Evolutionary conservation across 1,140 invertebrate genomes (phyloP).

Genomic region (Diabrotica virgifera): DNA sequence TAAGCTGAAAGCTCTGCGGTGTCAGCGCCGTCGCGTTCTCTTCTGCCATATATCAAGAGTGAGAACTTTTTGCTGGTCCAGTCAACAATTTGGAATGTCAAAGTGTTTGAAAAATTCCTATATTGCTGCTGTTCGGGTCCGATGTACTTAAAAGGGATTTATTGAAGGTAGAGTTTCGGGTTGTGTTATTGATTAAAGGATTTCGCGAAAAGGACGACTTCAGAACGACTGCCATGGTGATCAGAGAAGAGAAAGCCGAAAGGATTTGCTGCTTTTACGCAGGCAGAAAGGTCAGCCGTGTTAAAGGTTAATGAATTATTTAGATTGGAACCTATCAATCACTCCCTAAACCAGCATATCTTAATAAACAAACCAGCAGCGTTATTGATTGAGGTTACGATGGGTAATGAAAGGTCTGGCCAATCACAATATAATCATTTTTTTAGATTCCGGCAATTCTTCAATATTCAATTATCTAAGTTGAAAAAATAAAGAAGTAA

Average conservation of each 20-base stretch:
- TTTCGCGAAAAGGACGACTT: neutral
- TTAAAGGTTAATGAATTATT: too few relatives aligned
- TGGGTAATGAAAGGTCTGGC: too few relatives aligned
- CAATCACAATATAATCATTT: too few relatives aligned
- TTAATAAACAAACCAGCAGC: too few relatives aligned
- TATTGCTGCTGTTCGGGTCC: constrained; percentile 15
- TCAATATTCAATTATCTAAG: too few relatives aligned
- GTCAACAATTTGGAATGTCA: constrained; percentile 20
- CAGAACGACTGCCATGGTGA: neutral
- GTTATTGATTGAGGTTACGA: too few relatives aligned
- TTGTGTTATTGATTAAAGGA: constrained; percentile 13
- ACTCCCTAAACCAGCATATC: too few relatives aligned
- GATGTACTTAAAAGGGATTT: constrained; percentile 18
- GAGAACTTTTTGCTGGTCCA: constrained; percentile 16
- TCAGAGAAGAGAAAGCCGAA: neutral
- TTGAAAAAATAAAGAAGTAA: too few relatives aligned
- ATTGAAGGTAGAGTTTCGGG: constrained; percentile 12
- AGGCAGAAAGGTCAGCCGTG: too few relatives aligned
- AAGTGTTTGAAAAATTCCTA: constrained; percentile 20
- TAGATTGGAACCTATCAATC: too few relatives aligned
- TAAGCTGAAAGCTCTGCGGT: constrained; percentile 15
- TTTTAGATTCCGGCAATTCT: too few relatives aligned
- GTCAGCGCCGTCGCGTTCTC: constrained; percentile 14
- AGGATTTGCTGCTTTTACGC: too few relatives aligned
- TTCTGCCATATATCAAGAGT: constrained; percentile 13